These are phyloP conservation scores for Rhinatrema bivittatum DNA, from an alignment of 2,797 vertebrate genomes.

Conservation along the genomic window DNA sequence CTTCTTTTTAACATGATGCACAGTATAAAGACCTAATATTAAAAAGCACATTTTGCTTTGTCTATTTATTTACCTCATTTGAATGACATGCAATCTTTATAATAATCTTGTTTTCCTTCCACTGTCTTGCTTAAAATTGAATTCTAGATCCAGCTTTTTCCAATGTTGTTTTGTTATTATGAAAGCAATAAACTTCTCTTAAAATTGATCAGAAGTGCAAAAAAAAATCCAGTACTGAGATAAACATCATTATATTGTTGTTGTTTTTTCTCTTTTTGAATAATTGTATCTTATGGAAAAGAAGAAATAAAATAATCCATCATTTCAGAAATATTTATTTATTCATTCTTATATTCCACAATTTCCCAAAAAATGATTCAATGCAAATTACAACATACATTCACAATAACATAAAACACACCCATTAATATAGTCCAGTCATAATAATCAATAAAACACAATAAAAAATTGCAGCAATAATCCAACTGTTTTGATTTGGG, in stretches of 20 bases:
- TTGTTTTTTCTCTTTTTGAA: constrained; percentile 5
- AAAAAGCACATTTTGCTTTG: constrained; percentile 2
- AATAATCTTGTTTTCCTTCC: constrained; percentile 8
- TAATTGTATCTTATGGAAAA: not conserved
- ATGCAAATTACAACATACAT: no score
- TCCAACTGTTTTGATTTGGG: no score
- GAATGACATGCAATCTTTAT: constrained; percentile 19
- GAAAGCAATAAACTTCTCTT: not conserved
- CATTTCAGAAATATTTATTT: no score
- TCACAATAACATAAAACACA: no score
- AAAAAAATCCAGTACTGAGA: constrained; percentile 1
- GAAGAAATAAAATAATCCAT: no score
- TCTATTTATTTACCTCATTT: constrained; percentile 3
- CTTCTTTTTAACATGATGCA: constrained; percentile 7
- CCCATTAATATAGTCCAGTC: no score
- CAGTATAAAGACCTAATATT: constrained; percentile 1
- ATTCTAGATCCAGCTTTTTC: constrained; percentile 10
- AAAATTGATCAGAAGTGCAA: not conserved
- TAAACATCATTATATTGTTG: constrained; percentile 9
- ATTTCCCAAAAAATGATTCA: no score
- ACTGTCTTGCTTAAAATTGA: constrained; percentile 2
- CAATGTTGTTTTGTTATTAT: not conserved
- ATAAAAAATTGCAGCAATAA: no score
- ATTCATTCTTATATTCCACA: no score
- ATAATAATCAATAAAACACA: no score